Conservation (phyloP, 2,113 vertebrate species). For the Labrus mixtus region DNA sequence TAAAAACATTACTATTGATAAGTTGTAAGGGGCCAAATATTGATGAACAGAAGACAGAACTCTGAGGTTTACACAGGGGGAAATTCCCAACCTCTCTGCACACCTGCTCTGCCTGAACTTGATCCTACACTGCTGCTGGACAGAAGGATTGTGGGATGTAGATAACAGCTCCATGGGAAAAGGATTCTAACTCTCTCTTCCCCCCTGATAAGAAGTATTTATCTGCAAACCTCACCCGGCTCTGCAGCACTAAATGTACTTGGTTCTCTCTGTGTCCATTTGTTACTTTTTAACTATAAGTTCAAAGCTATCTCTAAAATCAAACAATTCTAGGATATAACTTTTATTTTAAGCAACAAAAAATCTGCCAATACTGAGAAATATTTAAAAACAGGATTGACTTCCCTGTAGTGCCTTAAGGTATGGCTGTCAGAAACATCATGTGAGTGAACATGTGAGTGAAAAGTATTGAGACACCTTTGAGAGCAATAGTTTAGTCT, state of each 20-base stretch:
- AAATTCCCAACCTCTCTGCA: not conserved
- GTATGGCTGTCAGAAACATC: no score
- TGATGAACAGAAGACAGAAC: no score
- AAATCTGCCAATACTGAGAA: not conserved
- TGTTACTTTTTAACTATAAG: not conserved
- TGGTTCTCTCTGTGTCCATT: not conserved
- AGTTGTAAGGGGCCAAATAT: no score
- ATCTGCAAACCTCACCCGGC: not conserved
- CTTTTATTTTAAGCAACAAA: not conserved
- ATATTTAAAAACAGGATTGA: not conserved
- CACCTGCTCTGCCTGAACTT: not conserved
- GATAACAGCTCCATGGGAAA: not conserved
- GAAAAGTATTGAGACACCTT: no score
- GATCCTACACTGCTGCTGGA: not conserved
- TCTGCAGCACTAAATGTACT: not conserved
- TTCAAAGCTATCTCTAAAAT: no score
- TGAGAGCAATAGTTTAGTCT: no score
- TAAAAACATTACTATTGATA: no score
- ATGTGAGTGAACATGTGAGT: no score
- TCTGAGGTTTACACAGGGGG: not conserved
- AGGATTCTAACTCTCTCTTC: no score
- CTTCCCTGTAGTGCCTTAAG: not conserved
- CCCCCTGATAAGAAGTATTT: no score
- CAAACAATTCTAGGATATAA: no score
- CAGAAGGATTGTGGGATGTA: not conserved